These are phyloP conservation scores for Nasonia vitripennis DNA, from an alignment of 1,140 invertebrate genomes.

Conservation along the genomic window DNA sequence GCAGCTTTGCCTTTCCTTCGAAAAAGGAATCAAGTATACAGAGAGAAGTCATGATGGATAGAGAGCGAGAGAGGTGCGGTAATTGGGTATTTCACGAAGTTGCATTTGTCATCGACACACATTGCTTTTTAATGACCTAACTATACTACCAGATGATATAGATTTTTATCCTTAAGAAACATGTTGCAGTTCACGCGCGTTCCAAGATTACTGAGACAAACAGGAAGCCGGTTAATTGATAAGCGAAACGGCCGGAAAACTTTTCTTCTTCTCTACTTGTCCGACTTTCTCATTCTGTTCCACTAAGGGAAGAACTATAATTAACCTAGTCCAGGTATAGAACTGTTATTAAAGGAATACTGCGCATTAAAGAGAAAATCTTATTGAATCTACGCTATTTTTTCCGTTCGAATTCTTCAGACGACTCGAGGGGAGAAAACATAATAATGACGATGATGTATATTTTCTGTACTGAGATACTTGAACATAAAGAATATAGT, in stretches of 20 bases:
- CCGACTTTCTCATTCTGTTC: background rate
- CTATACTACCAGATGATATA: constrained; percentile 31
- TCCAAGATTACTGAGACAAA: background rate
- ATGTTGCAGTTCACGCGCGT: constrained; percentile 22
- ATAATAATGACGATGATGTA: constrained; percentile 19
- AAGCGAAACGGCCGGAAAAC: background rate
- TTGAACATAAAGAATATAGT: constrained; percentile 29
- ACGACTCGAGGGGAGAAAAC: background rate
- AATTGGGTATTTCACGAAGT: constrained; percentile 48
- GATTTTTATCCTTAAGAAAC: constrained; percentile 35
- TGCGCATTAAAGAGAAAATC: background rate
- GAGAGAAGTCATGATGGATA: background rate
- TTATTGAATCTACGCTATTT: constrained; percentile 2
- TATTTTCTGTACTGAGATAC: constrained; percentile 44
- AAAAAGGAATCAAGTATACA: constrained; percentile 51
- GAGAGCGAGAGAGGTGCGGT: background rate
- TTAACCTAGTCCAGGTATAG: background rate
- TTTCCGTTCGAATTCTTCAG: background rate
- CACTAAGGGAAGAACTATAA: constrained; percentile 1
- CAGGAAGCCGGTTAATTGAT: background rate
- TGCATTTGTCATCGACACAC: background rate
- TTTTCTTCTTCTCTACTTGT: background rate
- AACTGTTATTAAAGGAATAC: background rate
- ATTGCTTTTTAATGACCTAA: background rate
- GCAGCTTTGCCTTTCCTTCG: constrained; percentile 49